Evolutionary conservation across 2,113 vertebrate species (phyloP).

Genomic region (Ctenomys sociabilis): DNA sequence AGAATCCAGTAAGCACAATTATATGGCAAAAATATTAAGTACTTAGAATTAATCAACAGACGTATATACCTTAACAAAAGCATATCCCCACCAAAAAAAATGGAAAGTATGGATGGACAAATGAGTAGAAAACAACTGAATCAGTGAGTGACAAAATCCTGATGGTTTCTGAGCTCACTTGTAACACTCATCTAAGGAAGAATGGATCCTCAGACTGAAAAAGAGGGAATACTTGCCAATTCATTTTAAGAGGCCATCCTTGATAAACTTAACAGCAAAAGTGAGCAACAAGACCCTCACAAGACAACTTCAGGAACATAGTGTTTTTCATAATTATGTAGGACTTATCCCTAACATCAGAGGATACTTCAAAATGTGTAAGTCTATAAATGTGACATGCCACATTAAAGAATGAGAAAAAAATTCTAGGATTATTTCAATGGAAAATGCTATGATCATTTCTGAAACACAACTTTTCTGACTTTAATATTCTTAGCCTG

Average conservation of each 20-base stretch:
- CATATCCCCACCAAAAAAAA: background rate
- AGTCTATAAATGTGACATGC: background rate
- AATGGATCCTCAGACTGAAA: background rate
- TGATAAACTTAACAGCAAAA: background rate
- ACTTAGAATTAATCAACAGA: background rate
- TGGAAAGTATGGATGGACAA: background rate
- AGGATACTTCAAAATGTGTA: background rate
- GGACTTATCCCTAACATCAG: background rate
- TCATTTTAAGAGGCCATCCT: background rate
- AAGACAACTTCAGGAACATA: background rate
- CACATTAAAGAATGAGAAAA: background rate
- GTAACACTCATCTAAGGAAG: background rate
- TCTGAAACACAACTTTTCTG: background rate
- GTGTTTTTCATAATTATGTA: background rate
- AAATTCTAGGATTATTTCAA: background rate
- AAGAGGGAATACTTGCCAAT: background rate
- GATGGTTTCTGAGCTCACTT: background rate
- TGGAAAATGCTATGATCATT: background rate
- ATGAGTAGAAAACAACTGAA: background rate
- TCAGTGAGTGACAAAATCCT: background rate
- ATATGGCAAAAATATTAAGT: background rate
- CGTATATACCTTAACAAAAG: background rate
- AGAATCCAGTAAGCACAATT: background rate
- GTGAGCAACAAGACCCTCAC: background rate
- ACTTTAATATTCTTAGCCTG: background rate